Evolutionary conservation across 2,113 vertebrate genomes (phyloP).

Genomic region (Campylomormyrus numenius): DNA sequence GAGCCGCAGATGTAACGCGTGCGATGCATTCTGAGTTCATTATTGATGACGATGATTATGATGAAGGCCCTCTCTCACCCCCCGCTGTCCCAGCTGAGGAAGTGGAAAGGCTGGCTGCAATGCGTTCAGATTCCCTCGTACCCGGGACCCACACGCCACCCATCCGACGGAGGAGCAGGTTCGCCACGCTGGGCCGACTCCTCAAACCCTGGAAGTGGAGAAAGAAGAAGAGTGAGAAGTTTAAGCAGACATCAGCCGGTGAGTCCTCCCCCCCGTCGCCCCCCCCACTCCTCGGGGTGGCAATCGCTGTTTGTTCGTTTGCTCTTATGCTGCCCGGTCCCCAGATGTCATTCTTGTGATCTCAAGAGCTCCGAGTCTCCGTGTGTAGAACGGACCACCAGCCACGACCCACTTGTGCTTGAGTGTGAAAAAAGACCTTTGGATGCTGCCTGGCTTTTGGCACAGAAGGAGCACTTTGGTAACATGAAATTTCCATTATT

Average conservation of each 20-base stretch:
- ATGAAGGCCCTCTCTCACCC: not conserved
- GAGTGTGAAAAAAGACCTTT: not conserved
- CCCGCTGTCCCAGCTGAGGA: slow-evolving; percentile 72
- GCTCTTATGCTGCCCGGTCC: not conserved
- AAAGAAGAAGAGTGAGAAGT: slow-evolving; percentile 99
- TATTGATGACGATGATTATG: not conserved
- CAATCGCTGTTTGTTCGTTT: not conserved
- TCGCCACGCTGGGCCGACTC: slow-evolving; percentile 85
- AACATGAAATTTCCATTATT: not conserved
- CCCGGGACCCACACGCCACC: slow-evolving; percentile 89
- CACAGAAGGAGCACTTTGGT: not conserved
- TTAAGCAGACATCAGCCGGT: slow-evolving; percentile 97
- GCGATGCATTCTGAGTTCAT: not conserved
- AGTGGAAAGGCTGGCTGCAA: slow-evolving; percentile 89
- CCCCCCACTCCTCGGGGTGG: too few relatives aligned
- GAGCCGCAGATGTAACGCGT: not conserved
- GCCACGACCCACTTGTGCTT: not conserved
- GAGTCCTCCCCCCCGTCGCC: slow-evolving; percentile 23
- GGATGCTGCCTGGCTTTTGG: not conserved
- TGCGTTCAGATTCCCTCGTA: slow-evolving; percentile 87
- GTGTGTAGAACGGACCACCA: not conserved
- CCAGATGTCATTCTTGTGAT: not conserved
- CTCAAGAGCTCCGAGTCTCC: not conserved
- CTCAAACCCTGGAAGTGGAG: slow-evolving; percentile 99
- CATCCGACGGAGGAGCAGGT: slow-evolving; percentile 86